phyloP scores from a whole-genome alignment of 2,888 invertebrate genomes.

The Rhagonycha lutea region DNA sequence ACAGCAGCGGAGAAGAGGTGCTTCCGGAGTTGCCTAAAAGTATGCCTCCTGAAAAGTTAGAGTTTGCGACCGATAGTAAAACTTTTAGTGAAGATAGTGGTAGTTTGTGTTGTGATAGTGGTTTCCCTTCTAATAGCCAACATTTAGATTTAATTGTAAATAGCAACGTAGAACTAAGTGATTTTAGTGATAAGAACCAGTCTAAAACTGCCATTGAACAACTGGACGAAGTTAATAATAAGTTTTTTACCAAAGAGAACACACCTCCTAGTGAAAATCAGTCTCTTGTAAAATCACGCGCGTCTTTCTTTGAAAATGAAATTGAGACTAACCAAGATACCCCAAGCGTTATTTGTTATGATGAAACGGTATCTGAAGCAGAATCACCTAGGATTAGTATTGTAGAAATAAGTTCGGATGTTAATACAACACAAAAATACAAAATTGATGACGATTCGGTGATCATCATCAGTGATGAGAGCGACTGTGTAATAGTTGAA shows the following conservation, averaged over 20 bases:
- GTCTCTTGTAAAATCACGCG: conserved; percentile 53
- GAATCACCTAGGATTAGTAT: conserved; percentile 7
- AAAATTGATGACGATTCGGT: background rate
- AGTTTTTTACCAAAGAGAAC: conserved; percentile 52
- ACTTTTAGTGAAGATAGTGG: background rate
- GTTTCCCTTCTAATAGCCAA: conserved; percentile 37
- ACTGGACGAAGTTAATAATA: conserved; percentile 39
- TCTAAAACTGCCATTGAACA: conserved; percentile 40
- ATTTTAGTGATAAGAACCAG: conserved; percentile 40
- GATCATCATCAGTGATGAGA: background rate
- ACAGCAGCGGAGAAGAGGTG: conserved; percentile 42
- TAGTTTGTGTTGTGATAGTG: conserved; percentile 40
- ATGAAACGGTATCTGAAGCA: background rate
- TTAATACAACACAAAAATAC: conserved; percentile 4
- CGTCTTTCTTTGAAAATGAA: conserved; percentile 51
- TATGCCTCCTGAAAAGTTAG: background rate
- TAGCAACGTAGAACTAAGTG: conserved; percentile 31
- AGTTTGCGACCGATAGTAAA: background rate
- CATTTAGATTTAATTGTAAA: conserved; percentile 31
- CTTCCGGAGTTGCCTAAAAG: conserved; percentile 35
- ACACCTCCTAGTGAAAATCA: conserved; percentile 34
- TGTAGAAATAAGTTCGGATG: conserved; percentile 1
- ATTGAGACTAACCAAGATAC: background rate
- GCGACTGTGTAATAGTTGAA: background rate
- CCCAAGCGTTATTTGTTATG: background rate